Percentiles rank a stretch among this genome's conserved stretches.
Conservation (phyloP, 1,140 invertebrate species). For the Mercenaria mercenaria region DNA sequence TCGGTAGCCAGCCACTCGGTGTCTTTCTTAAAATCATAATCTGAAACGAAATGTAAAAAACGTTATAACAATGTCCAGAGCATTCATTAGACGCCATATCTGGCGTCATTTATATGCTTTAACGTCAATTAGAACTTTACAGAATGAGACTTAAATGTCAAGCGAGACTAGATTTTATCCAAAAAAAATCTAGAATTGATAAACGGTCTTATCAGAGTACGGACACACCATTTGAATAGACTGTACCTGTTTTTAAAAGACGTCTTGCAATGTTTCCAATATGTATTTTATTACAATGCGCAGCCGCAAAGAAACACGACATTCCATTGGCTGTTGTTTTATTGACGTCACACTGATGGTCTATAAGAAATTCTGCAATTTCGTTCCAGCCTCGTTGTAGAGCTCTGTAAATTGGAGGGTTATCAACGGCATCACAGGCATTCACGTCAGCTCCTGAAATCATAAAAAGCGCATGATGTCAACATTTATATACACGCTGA, state of each 20-base stretch:
- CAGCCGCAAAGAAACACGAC: conserved; percentile 56
- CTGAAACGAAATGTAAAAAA: conserved; percentile 27
- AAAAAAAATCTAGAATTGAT: too few relatives aligned
- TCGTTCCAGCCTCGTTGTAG: conserved; percentile 31
- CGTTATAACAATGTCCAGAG: not conserved
- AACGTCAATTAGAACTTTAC: not conserved
- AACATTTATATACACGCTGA: too few relatives aligned
- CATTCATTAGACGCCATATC: not conserved
- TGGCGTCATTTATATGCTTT: not conserved
- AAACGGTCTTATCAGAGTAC: too few relatives aligned
- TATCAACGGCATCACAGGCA: conserved; percentile 15
- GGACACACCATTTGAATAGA: too few relatives aligned
- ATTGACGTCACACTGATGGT: conserved; percentile 60
- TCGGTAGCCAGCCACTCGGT: conserved; percentile 36
- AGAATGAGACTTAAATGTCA: not conserved
- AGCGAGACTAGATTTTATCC: too few relatives aligned
- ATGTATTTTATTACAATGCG: conserved; percentile 46
- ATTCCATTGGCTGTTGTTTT: conserved; percentile 52
- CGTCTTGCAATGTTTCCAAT: not conserved
- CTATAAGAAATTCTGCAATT: conserved; percentile 43
- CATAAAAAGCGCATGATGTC: not conserved
- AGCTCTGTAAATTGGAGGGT: conserved; percentile 32
- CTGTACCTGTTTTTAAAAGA: conserved; percentile 45
- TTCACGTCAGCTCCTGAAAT: conserved; percentile 46
- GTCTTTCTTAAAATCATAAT: conserved; percentile 54